Evolutionary conservation across 2,797 vertebrate species (phyloP).

Genomic region (Sphenodon punctatus): DNA sequence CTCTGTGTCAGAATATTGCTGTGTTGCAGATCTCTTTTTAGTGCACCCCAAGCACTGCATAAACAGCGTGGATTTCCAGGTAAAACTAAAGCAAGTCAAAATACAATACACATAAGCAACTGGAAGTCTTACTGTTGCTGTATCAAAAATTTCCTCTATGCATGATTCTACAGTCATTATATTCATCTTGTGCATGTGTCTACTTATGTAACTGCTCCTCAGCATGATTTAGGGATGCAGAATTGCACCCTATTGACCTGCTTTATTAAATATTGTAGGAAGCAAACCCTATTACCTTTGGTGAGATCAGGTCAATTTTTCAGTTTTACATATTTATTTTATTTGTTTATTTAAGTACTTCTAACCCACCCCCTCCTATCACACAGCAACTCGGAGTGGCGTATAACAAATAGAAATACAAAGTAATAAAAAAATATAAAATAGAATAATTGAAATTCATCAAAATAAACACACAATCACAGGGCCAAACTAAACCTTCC

Average conservation of each 20-base stretch:
- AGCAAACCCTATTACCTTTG: not conserved
- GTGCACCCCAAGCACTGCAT: not conserved
- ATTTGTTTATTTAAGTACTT: too few relatives aligned
- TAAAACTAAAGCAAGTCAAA: not conserved
- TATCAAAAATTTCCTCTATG: not conserved
- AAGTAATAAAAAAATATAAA: too few relatives aligned
- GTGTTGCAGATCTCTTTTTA: not conserved
- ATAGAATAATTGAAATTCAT: too few relatives aligned
- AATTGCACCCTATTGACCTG: not conserved
- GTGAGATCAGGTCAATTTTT: not conserved
- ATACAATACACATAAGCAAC: not conserved
- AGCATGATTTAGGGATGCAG: too few relatives aligned
- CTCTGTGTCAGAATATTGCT: not conserved
- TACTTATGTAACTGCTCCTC: not conserved
- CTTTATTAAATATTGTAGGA: not conserved
- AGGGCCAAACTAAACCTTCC: too few relatives aligned
- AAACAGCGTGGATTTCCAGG: not conserved
- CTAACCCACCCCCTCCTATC: too few relatives aligned
- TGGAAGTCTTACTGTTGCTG: not conserved
- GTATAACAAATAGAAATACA: too few relatives aligned
- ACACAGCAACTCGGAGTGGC: too few relatives aligned
- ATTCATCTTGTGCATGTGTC: not conserved
- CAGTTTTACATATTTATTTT: too few relatives aligned
- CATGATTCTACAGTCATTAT: not conserved
- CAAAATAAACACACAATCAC: too few relatives aligned